Evolutionary conservation across 2,797 vertebrate genomes (phyloP), one percentile per base, ranked within the genome.

Genomic region (Pyrocephalus nanus): DNA sequence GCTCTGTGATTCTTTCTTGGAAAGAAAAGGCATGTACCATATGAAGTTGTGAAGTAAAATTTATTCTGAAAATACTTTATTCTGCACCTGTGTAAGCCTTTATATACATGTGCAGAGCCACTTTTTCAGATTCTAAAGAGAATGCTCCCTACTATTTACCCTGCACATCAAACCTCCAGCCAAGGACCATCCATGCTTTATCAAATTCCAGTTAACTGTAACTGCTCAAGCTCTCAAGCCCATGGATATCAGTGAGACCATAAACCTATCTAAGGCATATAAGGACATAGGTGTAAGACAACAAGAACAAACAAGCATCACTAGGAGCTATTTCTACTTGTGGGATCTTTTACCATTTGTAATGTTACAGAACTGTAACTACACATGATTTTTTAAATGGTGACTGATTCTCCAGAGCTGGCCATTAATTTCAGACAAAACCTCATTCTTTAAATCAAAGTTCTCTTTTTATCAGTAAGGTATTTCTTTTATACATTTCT

Each of bases 271-370:
- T 81, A 43, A 73, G 38, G 4, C 50, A 8, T 58, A n/a, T 54
- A 34, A 88, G 18, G 32, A 69, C 23, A 14, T 23, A 62, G 43
- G 8, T 60, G 16, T 42, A 38, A 83, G 66, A 45, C 53, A 82
- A 22, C 25, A 36, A 30, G 25, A 23, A 32, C n/a, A 73, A 71
- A 25, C 2, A 79, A 62, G 6, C 13, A 50, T 74, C 61, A 26
- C 13, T 64, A n/a, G n/a, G 15, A 60, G 11, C 25, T 79, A 9
- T 20, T 90, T 93, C 43, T 60, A 6, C 42, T 42, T 76, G 9
- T 0, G 1, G 6, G 16, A 19, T 74, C 47, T 70, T 81, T 36
- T 78, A 36, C 12, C 14, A 12, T 61, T 67, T 0, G 0, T 27
- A 40, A 38, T 23, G 9, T 67, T 80, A 26, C 40, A 29, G 19